These are phyloP conservation scores for Eulemur rubriventer DNA, from an alignment of 2,797 vertebrate species.

Conservation along the genomic window DNA sequence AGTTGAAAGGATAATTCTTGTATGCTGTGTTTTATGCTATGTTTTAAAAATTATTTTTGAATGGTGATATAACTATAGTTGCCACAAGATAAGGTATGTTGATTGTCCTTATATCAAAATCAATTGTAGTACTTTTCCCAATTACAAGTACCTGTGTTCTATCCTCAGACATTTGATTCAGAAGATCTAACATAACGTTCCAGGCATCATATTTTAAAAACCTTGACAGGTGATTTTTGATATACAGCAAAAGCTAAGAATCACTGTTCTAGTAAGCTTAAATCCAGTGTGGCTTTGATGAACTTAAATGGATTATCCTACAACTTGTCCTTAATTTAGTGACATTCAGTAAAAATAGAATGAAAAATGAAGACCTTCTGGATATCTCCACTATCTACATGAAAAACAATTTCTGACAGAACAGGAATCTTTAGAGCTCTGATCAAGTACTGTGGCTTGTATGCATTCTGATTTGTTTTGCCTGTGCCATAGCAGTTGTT, in stretches of 20 bases:
- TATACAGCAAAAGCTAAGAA: neutral
- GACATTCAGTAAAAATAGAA: neutral
- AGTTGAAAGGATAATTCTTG: neutral
- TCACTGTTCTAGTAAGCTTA: neutral
- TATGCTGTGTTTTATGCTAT: neutral
- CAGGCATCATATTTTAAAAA: constrained; percentile 11
- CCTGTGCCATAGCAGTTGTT: neutral
- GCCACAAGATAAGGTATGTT: neutral
- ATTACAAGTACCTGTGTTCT: neutral
- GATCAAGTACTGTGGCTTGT: neutral
- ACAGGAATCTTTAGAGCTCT: neutral
- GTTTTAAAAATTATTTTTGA: neutral
- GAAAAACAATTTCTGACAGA: neutral
- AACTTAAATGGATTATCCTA: neutral
- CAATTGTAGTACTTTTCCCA: constrained; percentile 1
- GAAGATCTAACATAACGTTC: neutral
- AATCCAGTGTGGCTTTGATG: neutral
- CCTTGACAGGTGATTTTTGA: constrained; percentile 7
- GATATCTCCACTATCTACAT: neutral
- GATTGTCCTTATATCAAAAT: neutral
- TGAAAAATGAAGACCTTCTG: neutral
- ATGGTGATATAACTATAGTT: neutral
- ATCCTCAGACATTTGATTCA: neutral
- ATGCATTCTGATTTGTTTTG: neutral
- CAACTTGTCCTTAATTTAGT: neutral